These are phyloP conservation scores for Centrocercus urophasianus DNA, from an alignment of 2,113 vertebrate genomes.

Conservation along the genomic window DNA sequence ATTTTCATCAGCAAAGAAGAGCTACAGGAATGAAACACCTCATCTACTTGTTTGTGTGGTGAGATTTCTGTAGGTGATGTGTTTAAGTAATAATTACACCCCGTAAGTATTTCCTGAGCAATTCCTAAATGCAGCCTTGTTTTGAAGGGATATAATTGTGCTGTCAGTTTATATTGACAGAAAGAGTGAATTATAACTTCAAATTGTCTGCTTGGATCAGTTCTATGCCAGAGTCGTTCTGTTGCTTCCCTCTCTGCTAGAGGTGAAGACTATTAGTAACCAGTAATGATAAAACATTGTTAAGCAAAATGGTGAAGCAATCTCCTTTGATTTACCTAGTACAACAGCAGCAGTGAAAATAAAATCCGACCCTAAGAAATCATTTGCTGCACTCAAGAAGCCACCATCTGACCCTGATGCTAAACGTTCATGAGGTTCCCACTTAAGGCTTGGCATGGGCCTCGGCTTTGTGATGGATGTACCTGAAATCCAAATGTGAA, in stretches of 20 bases:
- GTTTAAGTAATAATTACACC: neutral
- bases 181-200: neutral
- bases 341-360: neutral
- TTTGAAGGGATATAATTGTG: conserved; percentile 25
- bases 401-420: neutral
- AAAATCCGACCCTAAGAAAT: neutral
- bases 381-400: neutral
- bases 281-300: neutral
- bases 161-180: neutral
- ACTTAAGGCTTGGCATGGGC: neutral
- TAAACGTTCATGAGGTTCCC: neutral
- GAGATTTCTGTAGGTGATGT: neutral
- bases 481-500: conserved; percentile 27
- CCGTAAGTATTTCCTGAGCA: neutral
- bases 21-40: neutral
- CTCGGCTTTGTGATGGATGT: neutral
- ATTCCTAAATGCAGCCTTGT: neutral
- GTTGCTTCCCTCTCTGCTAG: neutral
- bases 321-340: neutral
- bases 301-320: neutral
- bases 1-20: neutral
- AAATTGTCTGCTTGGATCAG: neutral
- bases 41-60: neutral
- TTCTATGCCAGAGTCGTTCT: neutral
- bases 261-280: conserved; percentile 23